These are phyloP conservation scores for Chrysocyon brachyurus DNA, from an alignment of 2,797 vertebrate species.

Conservation along the genomic window DNA sequence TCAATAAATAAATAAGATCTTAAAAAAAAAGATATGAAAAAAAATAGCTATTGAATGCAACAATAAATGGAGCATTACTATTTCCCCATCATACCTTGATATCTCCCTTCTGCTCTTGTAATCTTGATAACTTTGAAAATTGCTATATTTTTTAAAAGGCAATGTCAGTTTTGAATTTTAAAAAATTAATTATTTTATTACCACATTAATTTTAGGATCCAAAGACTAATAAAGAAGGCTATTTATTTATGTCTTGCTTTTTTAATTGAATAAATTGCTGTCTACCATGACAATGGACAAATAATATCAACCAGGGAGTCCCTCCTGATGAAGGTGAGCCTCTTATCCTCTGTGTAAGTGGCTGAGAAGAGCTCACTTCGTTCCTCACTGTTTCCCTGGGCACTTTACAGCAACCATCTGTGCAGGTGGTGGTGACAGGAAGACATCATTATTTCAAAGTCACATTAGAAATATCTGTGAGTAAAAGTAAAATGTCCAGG, in stretches of 20 bases:
- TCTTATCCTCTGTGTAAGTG: neutral
- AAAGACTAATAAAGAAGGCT: neutral
- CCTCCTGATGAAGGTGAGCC: neutral
- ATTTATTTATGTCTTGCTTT: neutral
- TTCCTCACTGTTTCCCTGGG: neutral
- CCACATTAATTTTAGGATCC: neutral
- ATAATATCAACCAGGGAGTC: neutral
- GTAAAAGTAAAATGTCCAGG: neutral
- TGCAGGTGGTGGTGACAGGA: neutral
- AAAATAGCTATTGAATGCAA: conserved; percentile 5
- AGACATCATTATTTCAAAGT: neutral
- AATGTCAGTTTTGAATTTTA: neutral
- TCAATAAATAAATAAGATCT: too few relatives aligned
- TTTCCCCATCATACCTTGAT: neutral
- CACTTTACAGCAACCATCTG: neutral
- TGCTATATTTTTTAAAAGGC: neutral
- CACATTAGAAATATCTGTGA: neutral
- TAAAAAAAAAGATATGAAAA: too few relatives aligned
- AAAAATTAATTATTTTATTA: neutral
- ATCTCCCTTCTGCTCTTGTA: neutral
- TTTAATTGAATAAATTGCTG: neutral
- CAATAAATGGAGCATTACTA: neutral
- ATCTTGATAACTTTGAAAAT: neutral
- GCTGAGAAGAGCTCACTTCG: neutral
- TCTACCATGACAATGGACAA: neutral